phyloP scores from a whole-genome alignment of 2,797 vertebrate genomes.

The Vespertilio murinus region DNA sequence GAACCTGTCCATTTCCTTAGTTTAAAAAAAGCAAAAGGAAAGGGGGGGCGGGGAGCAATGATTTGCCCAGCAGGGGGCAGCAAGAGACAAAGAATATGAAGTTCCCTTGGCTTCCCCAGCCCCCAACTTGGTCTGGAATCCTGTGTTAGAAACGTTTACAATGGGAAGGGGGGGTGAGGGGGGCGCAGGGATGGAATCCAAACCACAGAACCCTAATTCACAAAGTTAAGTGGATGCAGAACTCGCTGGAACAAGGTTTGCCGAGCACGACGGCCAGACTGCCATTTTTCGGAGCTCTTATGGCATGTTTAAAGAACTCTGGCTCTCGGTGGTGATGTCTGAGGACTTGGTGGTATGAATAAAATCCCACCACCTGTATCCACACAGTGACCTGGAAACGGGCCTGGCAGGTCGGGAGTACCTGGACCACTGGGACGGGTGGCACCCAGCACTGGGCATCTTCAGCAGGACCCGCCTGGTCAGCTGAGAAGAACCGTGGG shows the following conservation, averaged over 20 bases:
- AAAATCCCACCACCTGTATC: background rate
- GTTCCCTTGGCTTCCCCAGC: fast-evolving
- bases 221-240: constrained; percentile 68
- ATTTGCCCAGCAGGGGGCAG: constrained; percentile 84
- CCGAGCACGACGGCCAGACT: constrained; percentile 7
- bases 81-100: constrained; percentile 77
- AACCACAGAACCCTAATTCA: constrained; percentile 61
- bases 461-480: background rate
- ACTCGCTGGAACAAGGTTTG: constrained; percentile 54
- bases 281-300: background rate
- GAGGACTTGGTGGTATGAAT: background rate
- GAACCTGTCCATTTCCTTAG: background rate
- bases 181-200: constrained; percentile 6
- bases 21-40: background rate
- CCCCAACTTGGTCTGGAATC: constrained; percentile 39
- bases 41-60: background rate
- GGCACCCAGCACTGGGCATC: background rate
- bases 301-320: constrained; percentile 24
- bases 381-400: background rate
- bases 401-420: background rate
- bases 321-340: background rate
- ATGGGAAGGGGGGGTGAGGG: background rate
- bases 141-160: background rate
- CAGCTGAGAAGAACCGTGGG: background rate
- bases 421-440: background rate